These are phyloP conservation scores for Dicranocentrus wangi DNA, from an alignment of 2,888 invertebrate genomes.

Conservation along the genomic window DNA sequence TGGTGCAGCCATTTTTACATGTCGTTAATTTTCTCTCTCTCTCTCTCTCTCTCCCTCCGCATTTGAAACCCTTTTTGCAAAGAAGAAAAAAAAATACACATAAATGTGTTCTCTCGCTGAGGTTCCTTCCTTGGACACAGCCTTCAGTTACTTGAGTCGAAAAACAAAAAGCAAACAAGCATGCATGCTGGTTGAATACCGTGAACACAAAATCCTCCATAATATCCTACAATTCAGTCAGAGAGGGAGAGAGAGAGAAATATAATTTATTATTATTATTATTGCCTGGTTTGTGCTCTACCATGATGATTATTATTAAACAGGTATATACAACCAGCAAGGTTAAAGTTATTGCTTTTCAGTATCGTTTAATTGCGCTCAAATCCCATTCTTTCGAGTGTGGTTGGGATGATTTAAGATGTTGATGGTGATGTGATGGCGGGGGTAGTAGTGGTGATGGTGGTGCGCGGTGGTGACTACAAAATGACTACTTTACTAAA, in stretches of 20 bases:
- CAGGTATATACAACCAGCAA: constrained; percentile 5
- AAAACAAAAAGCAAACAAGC: too few species aligned
- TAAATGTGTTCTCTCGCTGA: too few species aligned
- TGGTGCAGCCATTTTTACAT: not conserved
- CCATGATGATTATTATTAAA: constrained; percentile 2
- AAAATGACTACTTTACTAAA: constrained; percentile 13
- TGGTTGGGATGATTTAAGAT: constrained; percentile 20
- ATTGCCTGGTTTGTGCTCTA: constrained; percentile 10
- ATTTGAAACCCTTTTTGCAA: too few species aligned
- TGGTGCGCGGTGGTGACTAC: constrained; percentile 27
- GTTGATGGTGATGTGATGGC: constrained; percentile 14
- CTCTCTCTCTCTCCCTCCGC: too few species aligned
- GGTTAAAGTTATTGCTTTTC: constrained; percentile 27
- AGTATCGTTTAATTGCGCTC: constrained; percentile 10
- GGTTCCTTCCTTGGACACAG: too few species aligned
- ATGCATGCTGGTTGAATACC: too few species aligned
- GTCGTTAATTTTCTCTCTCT: too few species aligned
- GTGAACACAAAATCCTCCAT: too few species aligned
- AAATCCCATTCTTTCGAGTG: constrained; percentile 1
- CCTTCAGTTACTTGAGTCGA: too few species aligned
- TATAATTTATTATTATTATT: constrained; percentile 16
- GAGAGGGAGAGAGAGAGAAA: not conserved
- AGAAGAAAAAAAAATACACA: too few species aligned
- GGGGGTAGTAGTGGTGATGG: constrained; percentile 11
- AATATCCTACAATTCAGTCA: too few species aligned